Percentiles rank a stretch among this genome's conserved stretches.
Evolutionary conservation across 2,113 vertebrate genomes (phyloP).

Genomic region (Cyanoderma ruficeps): DNA sequence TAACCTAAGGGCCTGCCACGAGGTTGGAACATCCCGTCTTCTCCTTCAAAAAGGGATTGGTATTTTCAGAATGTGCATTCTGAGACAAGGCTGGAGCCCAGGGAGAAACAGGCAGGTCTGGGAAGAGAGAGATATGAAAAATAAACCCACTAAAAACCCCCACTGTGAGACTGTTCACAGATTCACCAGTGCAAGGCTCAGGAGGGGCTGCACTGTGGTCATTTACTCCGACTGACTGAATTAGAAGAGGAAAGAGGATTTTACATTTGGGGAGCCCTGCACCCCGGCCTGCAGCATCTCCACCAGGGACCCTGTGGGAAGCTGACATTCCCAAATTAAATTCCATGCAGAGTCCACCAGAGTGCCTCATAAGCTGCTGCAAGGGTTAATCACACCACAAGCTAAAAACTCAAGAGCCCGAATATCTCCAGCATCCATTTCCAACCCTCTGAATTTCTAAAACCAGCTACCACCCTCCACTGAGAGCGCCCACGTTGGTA

Average conservation of each 20-base stretch:
- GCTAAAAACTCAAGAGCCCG: neutral
- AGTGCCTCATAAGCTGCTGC: neutral
- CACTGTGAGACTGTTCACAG: neutral
- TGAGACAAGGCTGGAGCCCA: neutral
- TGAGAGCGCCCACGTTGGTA: fast-evolving
- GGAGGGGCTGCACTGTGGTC: neutral
- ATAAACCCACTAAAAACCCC: neutral
- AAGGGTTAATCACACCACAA: neutral
- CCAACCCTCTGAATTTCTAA: neutral
- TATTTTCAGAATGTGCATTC: neutral
- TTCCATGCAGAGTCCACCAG: fast-evolving
- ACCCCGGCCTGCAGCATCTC: neutral
- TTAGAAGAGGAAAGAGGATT: neutral
- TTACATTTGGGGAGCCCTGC: neutral
- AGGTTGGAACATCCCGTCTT: neutral
- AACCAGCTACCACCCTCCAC: fast-evolving
- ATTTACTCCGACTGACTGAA: neutral
- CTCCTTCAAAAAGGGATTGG: neutral
- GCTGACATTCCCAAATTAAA: neutral
- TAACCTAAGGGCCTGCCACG: neutral
- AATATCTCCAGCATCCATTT: neutral
- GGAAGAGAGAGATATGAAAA: neutral
- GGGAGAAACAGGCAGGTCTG: neutral
- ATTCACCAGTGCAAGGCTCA: neutral
- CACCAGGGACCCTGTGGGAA: fast-evolving